Evolutionary conservation across 2,888 invertebrate species (phyloP).

Genomic region (Drosophila ezoana): DNA sequence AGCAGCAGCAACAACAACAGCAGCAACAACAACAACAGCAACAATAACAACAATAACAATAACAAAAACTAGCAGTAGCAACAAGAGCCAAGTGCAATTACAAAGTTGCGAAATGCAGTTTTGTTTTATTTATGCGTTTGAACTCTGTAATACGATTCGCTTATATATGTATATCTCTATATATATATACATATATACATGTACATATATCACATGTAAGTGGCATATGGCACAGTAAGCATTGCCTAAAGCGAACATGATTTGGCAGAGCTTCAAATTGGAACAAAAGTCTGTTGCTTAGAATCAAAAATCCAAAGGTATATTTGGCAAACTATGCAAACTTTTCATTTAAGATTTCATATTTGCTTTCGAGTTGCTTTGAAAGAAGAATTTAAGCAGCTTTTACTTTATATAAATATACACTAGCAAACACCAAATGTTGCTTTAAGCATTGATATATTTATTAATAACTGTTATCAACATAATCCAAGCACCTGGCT

Average conservation of each 20-base stretch:
- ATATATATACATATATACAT: neutral
- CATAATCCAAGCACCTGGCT: no score
- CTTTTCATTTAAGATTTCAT: no score
- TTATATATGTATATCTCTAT: neutral
- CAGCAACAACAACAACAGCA: slow-evolving; percentile 22
- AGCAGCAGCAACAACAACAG: slow-evolving; percentile 22
- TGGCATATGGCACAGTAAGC: slow-evolving; percentile 13
- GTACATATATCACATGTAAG: neutral
- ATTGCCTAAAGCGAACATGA: neutral
- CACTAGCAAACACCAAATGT: no score
- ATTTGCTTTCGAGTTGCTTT: no score
- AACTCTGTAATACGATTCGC: slow-evolving; percentile 15
- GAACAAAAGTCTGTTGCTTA: neutral
- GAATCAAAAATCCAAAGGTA: no score
- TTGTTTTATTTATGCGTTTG: slow-evolving; percentile 46
- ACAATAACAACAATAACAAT: slow-evolving; percentile 17
- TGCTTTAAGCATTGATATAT: no score
- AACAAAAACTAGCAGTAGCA: slow-evolving; percentile 5
- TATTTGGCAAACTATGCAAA: no score
- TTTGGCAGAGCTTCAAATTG: neutral
- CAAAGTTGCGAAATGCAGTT: slow-evolving; percentile 51
- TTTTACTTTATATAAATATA: no score
- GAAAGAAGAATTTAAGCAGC: no score
- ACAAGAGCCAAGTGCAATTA: slow-evolving; percentile 38
- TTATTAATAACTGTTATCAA: no score